Evolutionary conservation across 2,888 invertebrate species (phyloP).

Genomic region (Mesochorus sp.): DNA sequence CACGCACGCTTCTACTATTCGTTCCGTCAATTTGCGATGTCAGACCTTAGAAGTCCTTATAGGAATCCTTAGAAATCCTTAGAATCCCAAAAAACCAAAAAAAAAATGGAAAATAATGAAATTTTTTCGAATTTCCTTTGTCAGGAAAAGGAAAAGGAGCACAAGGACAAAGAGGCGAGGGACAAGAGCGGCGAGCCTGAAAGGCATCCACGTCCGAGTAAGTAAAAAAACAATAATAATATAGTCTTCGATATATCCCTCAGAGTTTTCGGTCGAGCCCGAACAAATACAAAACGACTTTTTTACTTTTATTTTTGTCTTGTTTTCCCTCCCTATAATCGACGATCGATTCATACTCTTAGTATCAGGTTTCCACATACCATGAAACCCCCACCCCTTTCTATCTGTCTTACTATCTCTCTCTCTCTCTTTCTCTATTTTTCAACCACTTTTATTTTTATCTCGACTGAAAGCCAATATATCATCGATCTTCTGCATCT

Average conservation of each 20-base stretch:
- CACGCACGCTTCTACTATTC: conserved; percentile 19
- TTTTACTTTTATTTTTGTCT: neutral
- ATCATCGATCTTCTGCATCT: conserved; percentile 72
- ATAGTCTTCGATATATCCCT: conserved; percentile 29
- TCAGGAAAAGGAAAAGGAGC: conserved; percentile 78
- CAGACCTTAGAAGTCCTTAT: no score
- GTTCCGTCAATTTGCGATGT: neutral
- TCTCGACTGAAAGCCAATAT: conserved; percentile 34
- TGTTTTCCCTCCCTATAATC: conserved; percentile 31
- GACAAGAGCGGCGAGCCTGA: conserved; percentile 78
- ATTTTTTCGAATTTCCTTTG: conserved; percentile 1
- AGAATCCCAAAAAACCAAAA: neutral
- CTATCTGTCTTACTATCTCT: no score
- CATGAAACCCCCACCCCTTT: conserved; percentile 27
- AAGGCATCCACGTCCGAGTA: conserved; percentile 81
- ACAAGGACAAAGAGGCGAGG: conserved; percentile 76
- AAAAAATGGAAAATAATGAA: neutral
- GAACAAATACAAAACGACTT: conserved; percentile 34
- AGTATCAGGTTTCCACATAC: conserved; percentile 42
- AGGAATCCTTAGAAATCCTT: no score
- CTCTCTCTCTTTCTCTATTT: conserved; percentile 9
- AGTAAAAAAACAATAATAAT: conserved; percentile 71
- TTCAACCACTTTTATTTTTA: conserved; percentile 12
- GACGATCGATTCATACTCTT: conserved; percentile 40
- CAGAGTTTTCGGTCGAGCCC: conserved; percentile 56